Base-by-base conservation (phyloP, 1,140 invertebrate species). In the Drosophila carrolli region DNA sequence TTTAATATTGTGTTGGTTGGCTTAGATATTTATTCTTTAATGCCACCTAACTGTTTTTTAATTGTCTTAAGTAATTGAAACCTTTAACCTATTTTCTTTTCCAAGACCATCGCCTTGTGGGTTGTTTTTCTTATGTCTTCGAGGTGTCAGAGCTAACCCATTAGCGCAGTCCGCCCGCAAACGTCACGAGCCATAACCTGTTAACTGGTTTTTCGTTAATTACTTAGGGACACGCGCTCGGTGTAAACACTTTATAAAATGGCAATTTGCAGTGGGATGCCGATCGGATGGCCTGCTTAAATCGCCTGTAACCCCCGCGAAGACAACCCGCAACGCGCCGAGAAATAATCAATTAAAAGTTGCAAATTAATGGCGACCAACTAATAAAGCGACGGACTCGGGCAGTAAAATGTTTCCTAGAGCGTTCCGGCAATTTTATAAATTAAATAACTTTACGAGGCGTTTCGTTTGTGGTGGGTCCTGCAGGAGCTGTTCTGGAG, bases 321-420 rank as follows among this genome's bases (percentile, higher is more conserved):
- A 50, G 19, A 65, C 71, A 48, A 37, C 35, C 38, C 40, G 16
- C 43, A 19, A 19, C n/a, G 47, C 44, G 40, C 59, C 43, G 10
- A 51, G 65, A 73, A 81, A 90, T 89, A 89, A 89, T 89, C 85
- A 89, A 89, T 89, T 89, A 89, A 89, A 89, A 89, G 77, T 90
- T 78, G 73, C 73, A 84, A 89, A 89, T 88, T 84, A 88, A 83
- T 65, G 72, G 46, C 50, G 44, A 60, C 61, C 59, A 77, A 85
- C 77, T 81, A 84, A 85, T 84, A 85, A 70, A 79, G 58, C 23
- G 57, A 41, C 37, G 29, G 43, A 53, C 56, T 38, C 54, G 58
- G 37, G 16, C 68, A 35, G 37, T 43, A 48, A 71, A 65, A 23
- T 40, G 53, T 29, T 75, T 55, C 19, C 47, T 51, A 46, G 66